These are phyloP conservation scores for Hyppa rectilinea DNA, from an alignment of 2,888 invertebrate genomes.

Conservation along the genomic window DNA sequence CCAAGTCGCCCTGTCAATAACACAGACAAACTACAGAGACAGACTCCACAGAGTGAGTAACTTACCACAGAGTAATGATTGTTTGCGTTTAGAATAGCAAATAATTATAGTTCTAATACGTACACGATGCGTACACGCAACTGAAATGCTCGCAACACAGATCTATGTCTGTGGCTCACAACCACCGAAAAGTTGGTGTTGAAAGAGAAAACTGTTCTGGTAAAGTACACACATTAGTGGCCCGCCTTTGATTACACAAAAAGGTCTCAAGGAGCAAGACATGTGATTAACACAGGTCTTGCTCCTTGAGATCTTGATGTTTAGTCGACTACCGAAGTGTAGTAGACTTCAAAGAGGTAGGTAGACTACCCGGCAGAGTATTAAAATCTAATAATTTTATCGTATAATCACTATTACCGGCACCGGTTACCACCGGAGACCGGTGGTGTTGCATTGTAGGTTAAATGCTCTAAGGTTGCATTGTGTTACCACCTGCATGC, in stretches of 20 bases:
- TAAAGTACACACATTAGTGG: background rate
- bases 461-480: background rate
- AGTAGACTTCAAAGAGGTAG: too few species aligned
- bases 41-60: too few species aligned
- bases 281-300: too few species aligned
- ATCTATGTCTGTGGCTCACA: too few species aligned
- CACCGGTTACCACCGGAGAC: background rate
- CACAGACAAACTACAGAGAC: slow-evolving; percentile 34
- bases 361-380: background rate
- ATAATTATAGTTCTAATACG: too few species aligned
- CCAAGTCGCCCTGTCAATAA: slow-evolving; percentile 59
- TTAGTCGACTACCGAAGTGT: background rate
- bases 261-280: too few species aligned
- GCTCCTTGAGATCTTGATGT: too few species aligned
- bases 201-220: background rate
- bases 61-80: slow-evolving; percentile 51
- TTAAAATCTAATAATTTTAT: background rate
- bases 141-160: too few species aligned
- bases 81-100: background rate
- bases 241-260: background rate
- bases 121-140: too few species aligned
- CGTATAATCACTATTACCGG: background rate
- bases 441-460: too few species aligned
- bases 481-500: background rate
- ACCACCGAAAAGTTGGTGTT: background rate